phyloP scores from a whole-genome alignment of 1,140 invertebrate species.

The Eriosoma lanigerum region DNA sequence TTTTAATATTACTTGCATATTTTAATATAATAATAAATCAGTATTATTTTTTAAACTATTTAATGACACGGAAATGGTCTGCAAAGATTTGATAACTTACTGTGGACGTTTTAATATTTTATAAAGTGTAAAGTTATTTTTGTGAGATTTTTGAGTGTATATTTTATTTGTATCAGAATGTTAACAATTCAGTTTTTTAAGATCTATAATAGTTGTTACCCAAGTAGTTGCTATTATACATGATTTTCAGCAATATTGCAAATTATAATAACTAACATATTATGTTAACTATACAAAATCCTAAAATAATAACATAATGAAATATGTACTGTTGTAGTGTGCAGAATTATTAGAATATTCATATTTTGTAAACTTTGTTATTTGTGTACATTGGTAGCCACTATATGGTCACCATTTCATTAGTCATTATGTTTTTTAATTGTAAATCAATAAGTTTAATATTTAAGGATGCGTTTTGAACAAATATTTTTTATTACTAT shows the following conservation, averaged over 20 bases:
- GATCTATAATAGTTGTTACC: background rate
- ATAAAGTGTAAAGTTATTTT: slow-evolving; percentile 36
- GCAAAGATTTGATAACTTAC: background rate
- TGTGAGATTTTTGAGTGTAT: slow-evolving; percentile 38
- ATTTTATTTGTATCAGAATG: slow-evolving; percentile 17
- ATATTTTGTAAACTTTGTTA: background rate
- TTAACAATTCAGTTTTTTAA: slow-evolving; percentile 18
- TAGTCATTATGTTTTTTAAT: slow-evolving; percentile 23
- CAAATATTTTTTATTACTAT: slow-evolving; percentile 20
- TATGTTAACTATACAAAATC: background rate
- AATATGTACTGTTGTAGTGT: background rate
- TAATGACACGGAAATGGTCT: background rate
- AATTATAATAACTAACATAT: background rate
- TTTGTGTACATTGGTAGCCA: background rate
- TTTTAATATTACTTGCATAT: background rate
- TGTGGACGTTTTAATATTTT: slow-evolving; percentile 18
- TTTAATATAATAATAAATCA: slow-evolving; percentile 33
- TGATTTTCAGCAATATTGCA: background rate
- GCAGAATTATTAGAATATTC: background rate
- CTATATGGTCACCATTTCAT: background rate
- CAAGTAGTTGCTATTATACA: background rate
- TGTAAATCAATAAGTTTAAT: slow-evolving; percentile 6
- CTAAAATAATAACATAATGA: background rate
- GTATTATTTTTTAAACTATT: slow-evolving; percentile 29
- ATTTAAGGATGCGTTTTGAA: slow-evolving; percentile 28